Evolutionary conservation across 2,113 vertebrate genomes (phyloP).

Genomic region (Pseudopodoces humilis): DNA sequence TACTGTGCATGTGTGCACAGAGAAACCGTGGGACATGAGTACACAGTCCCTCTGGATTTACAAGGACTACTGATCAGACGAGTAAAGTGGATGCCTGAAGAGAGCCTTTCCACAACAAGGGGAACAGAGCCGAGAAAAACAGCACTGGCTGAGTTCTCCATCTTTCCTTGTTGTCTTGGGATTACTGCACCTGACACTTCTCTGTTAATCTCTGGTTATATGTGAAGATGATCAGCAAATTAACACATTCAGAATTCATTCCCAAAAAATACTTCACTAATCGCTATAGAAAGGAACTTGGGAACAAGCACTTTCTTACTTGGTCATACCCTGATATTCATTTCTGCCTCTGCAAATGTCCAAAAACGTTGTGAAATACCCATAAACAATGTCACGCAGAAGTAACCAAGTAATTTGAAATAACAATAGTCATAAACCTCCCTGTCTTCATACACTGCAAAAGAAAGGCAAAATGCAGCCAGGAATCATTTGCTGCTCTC

Average conservation of each 20-base stretch:
- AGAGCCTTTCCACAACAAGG: background rate
- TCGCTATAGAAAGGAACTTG: background rate
- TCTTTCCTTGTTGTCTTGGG: fast-evolving
- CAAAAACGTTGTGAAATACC: background rate
- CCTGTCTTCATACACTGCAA: background rate
- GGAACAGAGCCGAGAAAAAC: background rate
- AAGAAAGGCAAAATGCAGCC: background rate
- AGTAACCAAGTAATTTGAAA: background rate
- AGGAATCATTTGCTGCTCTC: background rate
- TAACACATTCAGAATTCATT: background rate
- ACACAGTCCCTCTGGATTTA: background rate
- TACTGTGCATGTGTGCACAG: background rate
- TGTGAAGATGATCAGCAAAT: background rate
- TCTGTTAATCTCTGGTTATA: background rate
- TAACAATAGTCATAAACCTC: background rate
- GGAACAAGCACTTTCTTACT: background rate
- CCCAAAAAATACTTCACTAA: background rate
- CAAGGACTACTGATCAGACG: background rate
- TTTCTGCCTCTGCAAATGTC: background rate
- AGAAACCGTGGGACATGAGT: background rate
- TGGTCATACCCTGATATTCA: background rate
- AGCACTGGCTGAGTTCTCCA: background rate
- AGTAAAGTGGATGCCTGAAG: background rate
- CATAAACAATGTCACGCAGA: background rate
- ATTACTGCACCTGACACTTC: background rate